Evolutionary conservation across 2,113 vertebrate genomes (phyloP).

Genomic region (Barnardius zonarius): DNA sequence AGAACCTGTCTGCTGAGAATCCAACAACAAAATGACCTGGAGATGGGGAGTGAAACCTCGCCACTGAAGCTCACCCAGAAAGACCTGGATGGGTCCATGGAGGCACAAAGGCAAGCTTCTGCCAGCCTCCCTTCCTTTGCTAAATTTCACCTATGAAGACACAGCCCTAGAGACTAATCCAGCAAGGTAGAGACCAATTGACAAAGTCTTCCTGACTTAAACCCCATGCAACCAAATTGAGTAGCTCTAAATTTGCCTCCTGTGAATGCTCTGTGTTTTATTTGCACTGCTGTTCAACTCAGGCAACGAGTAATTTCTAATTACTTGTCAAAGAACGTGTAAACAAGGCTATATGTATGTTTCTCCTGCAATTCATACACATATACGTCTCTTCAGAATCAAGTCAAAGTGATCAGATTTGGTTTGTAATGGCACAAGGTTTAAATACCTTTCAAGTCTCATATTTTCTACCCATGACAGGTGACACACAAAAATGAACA

Average conservation of each 20-base stretch:
- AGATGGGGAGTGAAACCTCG: not conserved
- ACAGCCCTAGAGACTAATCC: not conserved
- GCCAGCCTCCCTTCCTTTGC: not conserved
- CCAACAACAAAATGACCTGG: not conserved
- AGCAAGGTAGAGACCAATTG: not conserved
- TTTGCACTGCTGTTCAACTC: slow-evolving; percentile 41
- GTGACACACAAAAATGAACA: not conserved
- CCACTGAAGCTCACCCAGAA: not conserved
- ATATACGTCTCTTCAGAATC: not conserved
- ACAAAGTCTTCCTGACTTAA: slow-evolving; percentile 15
- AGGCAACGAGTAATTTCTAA: slow-evolving; percentile 29
- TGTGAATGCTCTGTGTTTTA: slow-evolving; percentile 43
- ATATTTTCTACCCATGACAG: not conserved
- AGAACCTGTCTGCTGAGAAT: not conserved
- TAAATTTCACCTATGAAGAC: not conserved
- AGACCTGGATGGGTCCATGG: accelerated
- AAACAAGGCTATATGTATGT: not conserved
- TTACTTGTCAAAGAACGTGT: not conserved
- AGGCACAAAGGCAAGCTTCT: not conserved
- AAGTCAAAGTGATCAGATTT: not conserved
- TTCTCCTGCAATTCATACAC: not conserved
- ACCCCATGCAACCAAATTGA: slow-evolving; percentile 13
- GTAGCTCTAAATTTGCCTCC: slow-evolving; percentile 42
- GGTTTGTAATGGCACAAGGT: not conserved
- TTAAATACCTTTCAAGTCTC: not conserved